Base-by-base conservation (phyloP, 2,888 invertebrate species). In the Volucella bombylans region DNA sequence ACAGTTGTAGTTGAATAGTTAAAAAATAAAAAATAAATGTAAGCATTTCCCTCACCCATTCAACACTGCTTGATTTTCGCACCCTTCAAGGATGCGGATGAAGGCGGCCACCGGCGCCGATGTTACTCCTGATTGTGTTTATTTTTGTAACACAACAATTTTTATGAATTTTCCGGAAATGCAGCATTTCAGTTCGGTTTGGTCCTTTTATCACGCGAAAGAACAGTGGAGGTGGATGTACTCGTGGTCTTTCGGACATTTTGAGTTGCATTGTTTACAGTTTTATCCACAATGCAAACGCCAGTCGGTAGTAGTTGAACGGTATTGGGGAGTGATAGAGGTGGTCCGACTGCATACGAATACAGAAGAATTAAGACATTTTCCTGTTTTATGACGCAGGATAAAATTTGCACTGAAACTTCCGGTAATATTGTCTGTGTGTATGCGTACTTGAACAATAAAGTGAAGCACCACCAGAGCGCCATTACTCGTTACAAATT, bases 351-450 rank as follows among this genome's bases (percentile, higher is more conserved):
- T 71, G 38, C 72, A 45, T 55, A 31, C 31, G 31, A 31, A 31
- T 31, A 82, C 55, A 79, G 50, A 74, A 73, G 74, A 83, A 83
- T 83, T 83, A 79, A 83, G 83, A 83, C 83, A 79, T 83, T 74
- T 79, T 67, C 79, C 74, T 79, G 78, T 79, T 79, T 79, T 79
- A 79, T 65, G 79, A 74, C 71, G 67, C 79, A 74, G 74, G 83
- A 83, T 79, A 79, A 65, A 79, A 79, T 65, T 79, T 83, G 57
- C 69, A 59, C 54, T 50, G 69, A 74, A 59, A 64, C 69, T 69
- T 83, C 73, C 82, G 77, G 77, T 62, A 50, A 67, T 62, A 82
- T 62, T 77, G 54, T 62, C 61, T 65, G 45, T 52, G 59, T 49
- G 18, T 41, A 3, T 15, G 43, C 15, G 18, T 31, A 45, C 45